Base-by-base conservation (phyloP, 1,140 invertebrate species). In the Oppia nitens region DNA sequence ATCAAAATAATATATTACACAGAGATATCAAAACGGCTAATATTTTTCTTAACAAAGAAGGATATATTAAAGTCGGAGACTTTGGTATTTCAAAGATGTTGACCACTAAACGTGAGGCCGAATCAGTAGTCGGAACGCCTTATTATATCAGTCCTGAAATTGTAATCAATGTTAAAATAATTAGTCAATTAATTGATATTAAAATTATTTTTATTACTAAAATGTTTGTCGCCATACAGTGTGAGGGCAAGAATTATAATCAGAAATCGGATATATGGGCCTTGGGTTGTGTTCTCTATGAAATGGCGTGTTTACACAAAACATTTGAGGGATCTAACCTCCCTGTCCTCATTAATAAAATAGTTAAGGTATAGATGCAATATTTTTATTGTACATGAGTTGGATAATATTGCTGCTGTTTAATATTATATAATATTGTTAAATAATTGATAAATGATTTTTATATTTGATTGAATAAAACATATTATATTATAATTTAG, bases 81-180 rank as follows among this genome's bases (percentile, higher is more conserved):
- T 85, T 86, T 74, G 83, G 83, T n/a, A 85, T 86, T 56, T 81
- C 81, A 1, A 85, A 85, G 72, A 78, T 84, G 65, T 74, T 86
- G 73, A 82, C 82, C 0, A 75, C 77, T 64, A 70, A 74, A 58
- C 76, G 76, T 27, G 81, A 80, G 62, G 83, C 84, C 3, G 77
- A 83, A 61, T 85, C 83, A 1, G 81, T 86, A 49, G 65, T 86
- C n/a, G 83, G 83, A 3, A 86, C 84, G 17, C 84, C 84, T 1
- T 85, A 84, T 70, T 86, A 86, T 68, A 82, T 86, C 60, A 84
- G 83, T 68, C 84, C 83, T 2, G 84, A 86, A 71, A 86, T 86
- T 81, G 81, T 83, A 72, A 70, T 60, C 61, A 62, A 14, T 60
- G 29, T 40, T 53, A 27, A 20, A 54, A 54, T 60, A 64, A 23